Conservation (phyloP, 2,888 invertebrate species). For the Lochmaea crataegi region DNA sequence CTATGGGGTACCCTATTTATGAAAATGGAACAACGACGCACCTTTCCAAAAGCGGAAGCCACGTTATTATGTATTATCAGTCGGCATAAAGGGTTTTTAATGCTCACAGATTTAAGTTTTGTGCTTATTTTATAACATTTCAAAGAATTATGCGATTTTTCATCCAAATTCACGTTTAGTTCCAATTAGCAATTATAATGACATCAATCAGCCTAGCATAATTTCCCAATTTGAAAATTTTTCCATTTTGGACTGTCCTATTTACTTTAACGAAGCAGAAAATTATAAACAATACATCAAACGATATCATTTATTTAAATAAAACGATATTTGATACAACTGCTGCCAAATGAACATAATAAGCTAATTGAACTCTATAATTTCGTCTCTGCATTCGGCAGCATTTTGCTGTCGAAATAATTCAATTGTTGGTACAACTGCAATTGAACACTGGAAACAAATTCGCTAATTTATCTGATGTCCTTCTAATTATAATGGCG, state of each 20-base stretch:
- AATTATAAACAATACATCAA: conserved; percentile 11
- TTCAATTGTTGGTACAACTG: conserved; percentile 16
- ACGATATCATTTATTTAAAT: conserved; percentile 11
- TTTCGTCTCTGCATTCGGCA: conserved; percentile 16
- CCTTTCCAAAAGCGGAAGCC: no score
- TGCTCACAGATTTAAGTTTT: no score
- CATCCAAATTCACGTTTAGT: no score
- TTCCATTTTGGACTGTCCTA: conserved; percentile 9
- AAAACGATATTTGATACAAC: not conserved
- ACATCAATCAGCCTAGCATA: not conserved
- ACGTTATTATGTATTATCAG: no score
- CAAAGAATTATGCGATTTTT: no score
- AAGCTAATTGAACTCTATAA: conserved; percentile 25
- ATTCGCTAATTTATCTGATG: conserved; percentile 18
- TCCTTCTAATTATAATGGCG: not conserved
- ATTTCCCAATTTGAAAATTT: conserved; percentile 5
- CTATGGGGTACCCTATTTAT: no score
- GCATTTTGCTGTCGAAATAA: conserved; percentile 22
- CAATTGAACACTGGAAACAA: conserved; percentile 18
- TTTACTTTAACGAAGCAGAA: not conserved
- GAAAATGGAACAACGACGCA: no score
- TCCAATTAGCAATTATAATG: not conserved
- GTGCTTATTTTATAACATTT: no score
- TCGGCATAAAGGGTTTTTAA: no score
- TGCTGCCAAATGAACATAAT: conserved; percentile 12